Evolutionary conservation across 2,888 invertebrate species (phyloP).

Genomic region (Dryococelus australis): DNA sequence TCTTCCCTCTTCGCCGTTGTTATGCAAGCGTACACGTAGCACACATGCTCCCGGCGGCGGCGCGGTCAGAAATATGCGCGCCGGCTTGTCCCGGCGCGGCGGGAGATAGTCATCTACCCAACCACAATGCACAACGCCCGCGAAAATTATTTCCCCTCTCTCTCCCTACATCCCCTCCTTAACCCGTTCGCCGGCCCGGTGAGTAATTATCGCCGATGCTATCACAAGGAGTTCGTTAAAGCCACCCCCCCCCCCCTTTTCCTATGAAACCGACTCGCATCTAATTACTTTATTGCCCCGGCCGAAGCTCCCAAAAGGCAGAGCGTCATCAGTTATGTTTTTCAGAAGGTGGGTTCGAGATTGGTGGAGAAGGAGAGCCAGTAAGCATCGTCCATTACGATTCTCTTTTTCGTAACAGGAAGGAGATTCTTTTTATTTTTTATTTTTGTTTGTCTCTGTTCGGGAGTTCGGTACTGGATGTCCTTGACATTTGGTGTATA

Average conservation of each 20-base stretch:
- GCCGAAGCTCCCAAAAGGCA: background rate
- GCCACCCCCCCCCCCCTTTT: background rate
- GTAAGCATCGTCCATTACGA: background rate
- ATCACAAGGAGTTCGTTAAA: constrained; percentile 16
- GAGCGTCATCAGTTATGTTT: background rate
- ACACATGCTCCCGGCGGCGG: constrained; percentile 2
- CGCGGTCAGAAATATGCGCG: background rate
- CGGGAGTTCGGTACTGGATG: background rate
- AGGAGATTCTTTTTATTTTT: background rate
- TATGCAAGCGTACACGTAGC: background rate
- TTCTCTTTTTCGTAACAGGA: background rate
- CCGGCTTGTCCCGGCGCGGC: background rate
- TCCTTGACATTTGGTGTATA: background rate
- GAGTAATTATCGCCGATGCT: constrained; percentile 16
- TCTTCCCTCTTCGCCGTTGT: background rate
- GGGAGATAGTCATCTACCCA: background rate
- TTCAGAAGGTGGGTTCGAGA: background rate
- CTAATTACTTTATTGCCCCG: constrained; percentile 9
- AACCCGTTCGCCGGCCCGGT: background rate
- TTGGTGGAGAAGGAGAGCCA: background rate
- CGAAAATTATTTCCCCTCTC: background rate
- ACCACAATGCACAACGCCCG: constrained; percentile 9
- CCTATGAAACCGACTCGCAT: background rate
- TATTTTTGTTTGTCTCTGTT: background rate
- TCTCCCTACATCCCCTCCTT: background rate